Percentiles rank a stretch among this genome's conserved stretches.
Evolutionary conservation across 2,888 invertebrate genomes (phyloP).

Genomic region (Himalopsyche kuldschensis): DNA sequence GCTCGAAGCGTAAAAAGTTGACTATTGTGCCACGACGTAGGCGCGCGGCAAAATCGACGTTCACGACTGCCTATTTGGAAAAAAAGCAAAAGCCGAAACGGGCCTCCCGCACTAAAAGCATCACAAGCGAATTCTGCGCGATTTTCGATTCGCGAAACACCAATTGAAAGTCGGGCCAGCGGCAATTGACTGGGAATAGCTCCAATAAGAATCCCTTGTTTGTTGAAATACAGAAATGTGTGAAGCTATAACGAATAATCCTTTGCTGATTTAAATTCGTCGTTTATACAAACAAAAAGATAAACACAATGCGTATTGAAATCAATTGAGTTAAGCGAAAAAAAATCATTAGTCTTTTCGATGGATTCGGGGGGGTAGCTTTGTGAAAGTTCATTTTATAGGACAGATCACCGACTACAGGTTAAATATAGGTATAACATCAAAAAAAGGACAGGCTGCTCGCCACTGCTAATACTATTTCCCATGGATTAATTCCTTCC

Average conservation of each 20-base stretch:
- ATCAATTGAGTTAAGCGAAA: too few species aligned
- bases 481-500: too few species aligned
- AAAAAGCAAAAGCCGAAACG: neutral
- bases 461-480: too few species aligned
- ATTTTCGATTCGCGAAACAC: slow-evolving; percentile 27
- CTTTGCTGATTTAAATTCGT: too few species aligned
- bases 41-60: neutral
- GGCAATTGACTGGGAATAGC: slow-evolving; percentile 12
- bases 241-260: neutral
- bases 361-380: too few species aligned
- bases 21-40: neutral
- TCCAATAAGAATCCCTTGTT: neutral
- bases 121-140: slow-evolving; percentile 19
- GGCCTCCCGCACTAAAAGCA: neutral
- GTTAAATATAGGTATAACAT: too few species aligned
- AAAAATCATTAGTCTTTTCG: too few species aligned
- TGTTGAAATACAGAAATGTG: neutral
- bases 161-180: neutral
- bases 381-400: too few species aligned
- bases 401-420: too few species aligned
- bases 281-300: too few species aligned
- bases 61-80: neutral
- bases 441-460: too few species aligned
- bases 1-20: neutral
- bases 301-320: too few species aligned